Base-by-base conservation (phyloP, 2,113 vertebrate species). In the Mustela nigripes region DNA sequence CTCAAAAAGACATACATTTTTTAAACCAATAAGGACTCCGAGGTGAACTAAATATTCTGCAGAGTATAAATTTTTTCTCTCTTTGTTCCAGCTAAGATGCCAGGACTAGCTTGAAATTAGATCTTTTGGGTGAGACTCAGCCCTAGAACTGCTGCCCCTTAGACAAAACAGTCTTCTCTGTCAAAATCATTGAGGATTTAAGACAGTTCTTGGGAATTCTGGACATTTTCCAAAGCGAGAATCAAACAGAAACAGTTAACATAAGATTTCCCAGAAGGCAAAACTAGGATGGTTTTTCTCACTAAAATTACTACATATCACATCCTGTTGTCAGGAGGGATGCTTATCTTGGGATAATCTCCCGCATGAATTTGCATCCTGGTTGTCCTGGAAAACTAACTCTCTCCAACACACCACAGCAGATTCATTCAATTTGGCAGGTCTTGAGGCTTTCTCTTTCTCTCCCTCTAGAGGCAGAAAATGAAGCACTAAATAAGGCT, bases 381-480 rank as follows among this genome's bases (percentile, higher is more conserved):
- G 12, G 83, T 42, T 65, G 58, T 82, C 83, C 96, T 94, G 33
- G 39, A 96, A 97, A 92, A 76, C 80, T 14, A 71, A 80, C 80
- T 88, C 80, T 89, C 78, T 92, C 84, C 65, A 69, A 45, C 48
- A 76, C 86, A 65, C 93, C 62, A n/a, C 67, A 48, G 85, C 67
- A 95, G 48, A 94, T 16, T 94, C 76, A 42, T 79, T 94, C 42
- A 18, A 26, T 56, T 74, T 89, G 85, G 85, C 74, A 10, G 16
- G 26, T 89, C 83, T 76, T 69, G 48, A 95, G 0, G 9, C 96
- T 96, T 98, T 98, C 98, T 97, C 98, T 98, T 98, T 98, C 97
- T 98, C 98, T 98, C 98, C 98, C 98, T 97, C 97, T 97, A 98
- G 98, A 98, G 98, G 98, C 95, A 94, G 97, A 97, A 96, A 95